phyloP scores from a whole-genome alignment of 1,140 invertebrate genomes.

The Tetragnatha versicolor region DNA sequence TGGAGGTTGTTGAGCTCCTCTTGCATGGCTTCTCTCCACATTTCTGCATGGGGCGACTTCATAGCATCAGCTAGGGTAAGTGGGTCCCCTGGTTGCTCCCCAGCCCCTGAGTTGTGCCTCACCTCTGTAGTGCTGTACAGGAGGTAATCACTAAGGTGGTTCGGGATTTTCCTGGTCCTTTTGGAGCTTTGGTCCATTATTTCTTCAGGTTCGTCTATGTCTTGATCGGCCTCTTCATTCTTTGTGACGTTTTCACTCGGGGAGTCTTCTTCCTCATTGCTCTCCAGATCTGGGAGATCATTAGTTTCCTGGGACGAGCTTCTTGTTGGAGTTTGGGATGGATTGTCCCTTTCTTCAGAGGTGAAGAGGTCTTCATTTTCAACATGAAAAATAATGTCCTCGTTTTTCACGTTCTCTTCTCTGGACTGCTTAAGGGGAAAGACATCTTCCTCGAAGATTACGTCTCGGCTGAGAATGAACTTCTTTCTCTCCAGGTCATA shows the following conservation, averaged over 20 bases:
- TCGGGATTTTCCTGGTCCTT: background rate
- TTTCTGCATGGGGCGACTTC: slow-evolving; percentile 53
- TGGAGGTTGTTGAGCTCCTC: slow-evolving; percentile 61
- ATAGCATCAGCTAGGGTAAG: slow-evolving; percentile 58
- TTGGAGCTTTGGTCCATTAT: background rate
- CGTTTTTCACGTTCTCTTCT: background rate
- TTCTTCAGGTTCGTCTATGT: background rate
- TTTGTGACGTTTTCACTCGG: background rate
- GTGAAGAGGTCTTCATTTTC: background rate
- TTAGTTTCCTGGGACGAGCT: background rate
- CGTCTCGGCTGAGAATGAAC: slow-evolving; percentile 14
- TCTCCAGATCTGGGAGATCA: background rate
- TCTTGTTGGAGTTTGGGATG: background rate
- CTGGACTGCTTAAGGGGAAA: slow-evolving; percentile 33
- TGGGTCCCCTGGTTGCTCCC: background rate
- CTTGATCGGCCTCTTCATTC: background rate
- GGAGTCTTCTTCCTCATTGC: background rate
- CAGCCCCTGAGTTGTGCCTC: too few species aligned
- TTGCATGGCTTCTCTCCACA: slow-evolving; percentile 63
- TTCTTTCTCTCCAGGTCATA: slow-evolving; percentile 7
- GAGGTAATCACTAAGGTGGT: background rate
- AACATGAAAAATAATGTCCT: background rate
- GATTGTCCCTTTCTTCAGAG: background rate
- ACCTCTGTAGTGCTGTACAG: background rate
- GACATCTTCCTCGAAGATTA: slow-evolving; percentile 14